Conservation (phyloP, 2,888 invertebrate genomes). For the Rutpela maculata region DNA sequence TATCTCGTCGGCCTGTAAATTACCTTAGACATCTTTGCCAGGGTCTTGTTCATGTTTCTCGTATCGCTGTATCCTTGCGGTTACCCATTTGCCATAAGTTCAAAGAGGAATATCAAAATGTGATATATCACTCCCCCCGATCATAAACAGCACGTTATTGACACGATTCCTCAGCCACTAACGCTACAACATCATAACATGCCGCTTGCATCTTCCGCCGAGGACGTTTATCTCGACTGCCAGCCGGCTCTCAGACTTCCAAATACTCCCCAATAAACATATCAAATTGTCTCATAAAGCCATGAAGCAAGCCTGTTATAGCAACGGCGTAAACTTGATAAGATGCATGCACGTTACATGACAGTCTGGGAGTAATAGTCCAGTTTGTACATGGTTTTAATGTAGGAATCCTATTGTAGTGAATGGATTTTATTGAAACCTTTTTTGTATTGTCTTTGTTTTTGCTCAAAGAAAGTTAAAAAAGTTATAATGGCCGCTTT, state of each 20-base stretch:
- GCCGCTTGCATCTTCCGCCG: background rate
- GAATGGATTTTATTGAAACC: no score
- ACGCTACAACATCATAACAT: background rate
- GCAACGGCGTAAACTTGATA: constrained; percentile 14
- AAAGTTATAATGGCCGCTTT: no score
- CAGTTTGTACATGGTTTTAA: no score
- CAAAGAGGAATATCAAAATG: background rate
- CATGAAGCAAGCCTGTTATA: background rate
- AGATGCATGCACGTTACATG: constrained; percentile 6
- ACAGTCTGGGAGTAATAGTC: background rate
- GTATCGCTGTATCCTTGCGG: no score
- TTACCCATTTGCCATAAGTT: background rate
- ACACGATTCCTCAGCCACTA: background rate
- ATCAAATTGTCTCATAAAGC: constrained; percentile 20
- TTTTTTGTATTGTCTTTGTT: no score
- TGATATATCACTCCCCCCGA: background rate
- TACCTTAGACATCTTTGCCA: no score
- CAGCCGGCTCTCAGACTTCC: background rate
- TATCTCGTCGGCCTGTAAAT: no score
- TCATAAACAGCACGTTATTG: background rate
- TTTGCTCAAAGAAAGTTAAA: no score
- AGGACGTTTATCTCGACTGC: background rate
- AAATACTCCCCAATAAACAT: constrained; percentile 9
- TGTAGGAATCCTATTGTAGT: no score
- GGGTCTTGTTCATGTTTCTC: no score